Percentiles rank a stretch among this genome's conserved stretches.
phyloP scores from a whole-genome alignment of 2,113 vertebrate genomes.

The Dermatemys mawii region DNA sequence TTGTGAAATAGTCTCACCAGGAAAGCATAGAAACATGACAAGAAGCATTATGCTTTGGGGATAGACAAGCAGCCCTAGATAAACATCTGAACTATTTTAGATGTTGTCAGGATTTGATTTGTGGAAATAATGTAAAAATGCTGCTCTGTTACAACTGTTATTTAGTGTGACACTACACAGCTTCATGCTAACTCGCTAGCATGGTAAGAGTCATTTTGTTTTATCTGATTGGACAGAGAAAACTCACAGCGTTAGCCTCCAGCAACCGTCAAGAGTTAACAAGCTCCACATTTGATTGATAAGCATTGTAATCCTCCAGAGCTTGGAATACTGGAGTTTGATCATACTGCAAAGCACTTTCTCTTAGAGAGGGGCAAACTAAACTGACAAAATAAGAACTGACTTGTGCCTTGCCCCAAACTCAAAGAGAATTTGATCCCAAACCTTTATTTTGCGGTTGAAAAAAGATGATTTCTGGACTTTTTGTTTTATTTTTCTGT shows the following conservation, averaged over 20 bases:
- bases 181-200: not conserved
- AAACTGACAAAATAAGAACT: not conserved
- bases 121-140: accelerated
- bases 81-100: slow-evolving; percentile 14
- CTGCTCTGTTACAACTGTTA: not conserved
- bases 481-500: slow-evolving; percentile 5
- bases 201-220: not conserved
- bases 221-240: not conserved
- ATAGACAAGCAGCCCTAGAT: slow-evolving; percentile 1
- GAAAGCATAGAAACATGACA: slow-evolving; percentile 8
- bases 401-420: not conserved
- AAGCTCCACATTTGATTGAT: not conserved
- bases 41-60: slow-evolving; percentile 11
- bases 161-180: not conserved
- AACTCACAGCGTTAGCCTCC: not conserved
- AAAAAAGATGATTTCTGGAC: not conserved
- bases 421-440: not conserved
- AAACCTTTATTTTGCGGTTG: not conserved
- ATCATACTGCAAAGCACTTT: not conserved
- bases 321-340: accelerated
- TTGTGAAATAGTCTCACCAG: slow-evolving; percentile 27
- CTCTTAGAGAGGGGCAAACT: not conserved
- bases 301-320: not conserved
- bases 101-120: not conserved
- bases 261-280: not conserved